Percentiles rank a stretch among this genome's conserved stretches.
phyloP scores from a whole-genome alignment of 2,888 invertebrate species.

The Tridacna crocea region DNA sequence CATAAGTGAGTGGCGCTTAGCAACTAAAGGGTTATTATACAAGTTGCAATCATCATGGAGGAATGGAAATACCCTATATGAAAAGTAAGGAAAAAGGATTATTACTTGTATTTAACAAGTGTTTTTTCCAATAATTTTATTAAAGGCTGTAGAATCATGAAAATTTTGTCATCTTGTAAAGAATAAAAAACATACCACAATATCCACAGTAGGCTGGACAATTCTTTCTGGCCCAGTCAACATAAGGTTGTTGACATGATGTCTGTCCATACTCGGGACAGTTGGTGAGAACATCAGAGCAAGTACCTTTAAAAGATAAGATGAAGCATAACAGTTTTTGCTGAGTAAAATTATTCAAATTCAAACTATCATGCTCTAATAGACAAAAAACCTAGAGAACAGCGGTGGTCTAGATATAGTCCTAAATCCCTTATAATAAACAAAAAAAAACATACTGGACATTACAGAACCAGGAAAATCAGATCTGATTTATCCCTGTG shows the following conservation, averaged over 20 bases:
- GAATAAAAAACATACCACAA: slow-evolving; percentile 31
- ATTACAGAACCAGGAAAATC: too few relatives aligned
- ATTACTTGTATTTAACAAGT: background rate
- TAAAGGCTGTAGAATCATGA: background rate
- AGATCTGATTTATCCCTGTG: too few relatives aligned
- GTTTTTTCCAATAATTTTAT: background rate
- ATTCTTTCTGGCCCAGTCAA: slow-evolving; percentile 69
- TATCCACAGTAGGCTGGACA: slow-evolving; percentile 65
- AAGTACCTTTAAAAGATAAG: slow-evolving; percentile 17
- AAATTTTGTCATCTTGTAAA: too few relatives aligned
- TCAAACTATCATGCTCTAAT: background rate
- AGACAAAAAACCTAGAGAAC: too few relatives aligned
- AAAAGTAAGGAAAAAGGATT: too few relatives aligned
- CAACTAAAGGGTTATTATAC: too few relatives aligned
- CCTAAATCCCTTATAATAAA: too few relatives aligned
- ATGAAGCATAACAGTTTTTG: background rate
- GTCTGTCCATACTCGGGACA: slow-evolving; percentile 65
- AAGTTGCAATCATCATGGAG: too few relatives aligned
- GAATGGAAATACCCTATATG: too few relatives aligned
- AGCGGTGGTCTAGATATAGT: too few relatives aligned
- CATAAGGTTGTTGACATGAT: slow-evolving; percentile 64
- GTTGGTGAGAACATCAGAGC: slow-evolving; percentile 62
- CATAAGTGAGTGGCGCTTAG: too few relatives aligned
- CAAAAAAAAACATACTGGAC: too few relatives aligned
- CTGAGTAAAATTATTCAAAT: background rate